phyloP scores from a whole-genome alignment of 30 jellyfish, hydroid and myxozoan species.

The Pseudorhiza aurosa region DNA sequence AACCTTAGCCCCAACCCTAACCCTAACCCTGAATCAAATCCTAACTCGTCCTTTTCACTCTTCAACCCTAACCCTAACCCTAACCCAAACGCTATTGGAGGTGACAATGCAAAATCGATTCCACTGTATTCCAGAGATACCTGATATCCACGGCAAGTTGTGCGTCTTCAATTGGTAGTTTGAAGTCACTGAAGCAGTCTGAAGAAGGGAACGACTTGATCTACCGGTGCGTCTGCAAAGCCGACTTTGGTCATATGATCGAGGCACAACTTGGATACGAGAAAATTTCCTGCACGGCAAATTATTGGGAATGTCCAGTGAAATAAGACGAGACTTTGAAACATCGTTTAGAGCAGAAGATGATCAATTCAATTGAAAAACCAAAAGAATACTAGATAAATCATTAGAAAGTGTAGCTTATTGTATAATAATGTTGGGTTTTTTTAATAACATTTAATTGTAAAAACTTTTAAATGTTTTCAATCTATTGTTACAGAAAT shows the following conservation, averaged over 20 bases:
- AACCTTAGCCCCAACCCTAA: too few relatives aligned
- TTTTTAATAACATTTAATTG: too few relatives aligned
- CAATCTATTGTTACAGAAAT: too few relatives aligned
- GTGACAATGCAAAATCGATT: background rate
- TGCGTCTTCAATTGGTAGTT: slow-evolving; percentile 25
- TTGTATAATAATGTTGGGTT: too few relatives aligned
- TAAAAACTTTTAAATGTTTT: too few relatives aligned
- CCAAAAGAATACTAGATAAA: too few relatives aligned
- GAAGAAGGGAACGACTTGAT: slow-evolving; percentile 10
- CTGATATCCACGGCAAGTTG: slow-evolving; percentile 56
- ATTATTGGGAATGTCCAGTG: slow-evolving; percentile 69
- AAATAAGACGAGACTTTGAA: background rate
- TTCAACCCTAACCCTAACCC: too few relatives aligned
- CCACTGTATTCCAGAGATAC: slow-evolving; percentile 21
- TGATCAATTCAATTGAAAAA: background rate
- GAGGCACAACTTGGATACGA: slow-evolving; percentile 44
- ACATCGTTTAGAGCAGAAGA: background rate
- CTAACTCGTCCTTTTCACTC: too few relatives aligned
- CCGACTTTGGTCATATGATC: background rate
- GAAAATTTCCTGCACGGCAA: slow-evolving; percentile 58
- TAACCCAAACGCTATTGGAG: too few relatives aligned
- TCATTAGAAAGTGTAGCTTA: too few relatives aligned
- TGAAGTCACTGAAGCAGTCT: slow-evolving; percentile 34
- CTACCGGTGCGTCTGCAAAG: slow-evolving; percentile 53
- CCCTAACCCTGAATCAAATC: too few relatives aligned